Evolutionary conservation across 2,888 invertebrate species (phyloP), one percentile per base, ranked within the genome.

Genomic region (Ariolimax columbianus): DNA sequence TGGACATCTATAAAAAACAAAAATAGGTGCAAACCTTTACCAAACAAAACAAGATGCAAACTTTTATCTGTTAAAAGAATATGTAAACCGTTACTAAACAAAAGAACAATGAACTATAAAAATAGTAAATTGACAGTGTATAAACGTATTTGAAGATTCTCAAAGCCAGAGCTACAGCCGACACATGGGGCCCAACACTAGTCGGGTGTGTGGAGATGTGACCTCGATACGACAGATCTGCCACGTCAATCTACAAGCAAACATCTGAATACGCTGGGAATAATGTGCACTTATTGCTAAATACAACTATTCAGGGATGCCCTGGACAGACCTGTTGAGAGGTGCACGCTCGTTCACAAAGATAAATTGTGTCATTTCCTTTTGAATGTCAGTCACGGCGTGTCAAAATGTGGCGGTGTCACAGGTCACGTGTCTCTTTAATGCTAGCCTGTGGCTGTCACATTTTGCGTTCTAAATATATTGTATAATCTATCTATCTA

Each of bases 401-500:
- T 75, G 75, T 75, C 75, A 75, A 55, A 55, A 51, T 30, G 4
- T 51, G 17, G 7, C 33, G 19, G 33, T 75, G 75, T 75, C 75
- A 75, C n/a, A 75, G 75, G 75, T 75, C 75, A 75, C 23, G 75
- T 51, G 51, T 75, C 51, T 33, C 1, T 19, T 6, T 51, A 75
- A 51, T 23, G 47, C 36, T 40, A 17, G 72, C 26, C 17, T 2
- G 51, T 75, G 75, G 6, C 75, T 83, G 30, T 68, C 43, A 26
- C 40, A 33, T 38, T 40, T 73, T 55, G 36, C 59, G 33, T 59
- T 78, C 51, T 78, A 43, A 47, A 30, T 51, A 38, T 83, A 38
- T 82, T 43, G 78, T n/a, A 79, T 79, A 72, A 43, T 84, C 72
- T 78, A 30, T 79, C 84, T 84, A 36, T 84, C 79, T 79, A 55